phyloP scores from a whole-genome alignment of 2,113 vertebrate species.

The Haplochromis vanheusdeni region DNA sequence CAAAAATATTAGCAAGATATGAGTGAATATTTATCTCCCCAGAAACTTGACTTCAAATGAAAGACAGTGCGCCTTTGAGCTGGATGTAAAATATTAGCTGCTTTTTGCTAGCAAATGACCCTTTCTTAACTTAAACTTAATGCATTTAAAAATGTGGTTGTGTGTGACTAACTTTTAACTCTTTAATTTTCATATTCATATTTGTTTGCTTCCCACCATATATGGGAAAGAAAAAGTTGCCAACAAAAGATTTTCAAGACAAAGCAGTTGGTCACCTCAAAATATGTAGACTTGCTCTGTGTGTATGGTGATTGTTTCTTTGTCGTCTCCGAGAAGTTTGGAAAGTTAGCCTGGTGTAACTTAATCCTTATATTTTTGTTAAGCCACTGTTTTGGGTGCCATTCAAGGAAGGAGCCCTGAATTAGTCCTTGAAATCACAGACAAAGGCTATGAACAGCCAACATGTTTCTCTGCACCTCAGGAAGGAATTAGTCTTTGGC shows the following conservation, averaged over 20 bases:
- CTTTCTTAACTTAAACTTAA: background rate
- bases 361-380: conserved; percentile 13
- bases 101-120: background rate
- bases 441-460: conserved; percentile 10
- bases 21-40: background rate
- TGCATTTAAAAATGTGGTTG: background rate
- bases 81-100: background rate
- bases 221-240: background rate
- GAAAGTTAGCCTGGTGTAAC: conserved; percentile 23
- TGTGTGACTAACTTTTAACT: background rate
- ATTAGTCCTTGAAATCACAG: conserved; percentile 11
- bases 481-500: conserved; percentile 24
- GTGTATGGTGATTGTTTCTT: background rate
- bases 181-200: background rate
- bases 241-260: background rate
- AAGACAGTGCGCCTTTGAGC: background rate
- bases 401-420: background rate
- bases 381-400: background rate
- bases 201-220: background rate
- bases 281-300: background rate
- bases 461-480: conserved; percentile 24
- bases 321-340: background rate
- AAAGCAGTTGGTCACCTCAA: background rate
- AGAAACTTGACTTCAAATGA: background rate
- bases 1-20: background rate